Evolutionary conservation across 1,140 invertebrate genomes (phyloP).

Genomic region (Chelonus insularis): DNA sequence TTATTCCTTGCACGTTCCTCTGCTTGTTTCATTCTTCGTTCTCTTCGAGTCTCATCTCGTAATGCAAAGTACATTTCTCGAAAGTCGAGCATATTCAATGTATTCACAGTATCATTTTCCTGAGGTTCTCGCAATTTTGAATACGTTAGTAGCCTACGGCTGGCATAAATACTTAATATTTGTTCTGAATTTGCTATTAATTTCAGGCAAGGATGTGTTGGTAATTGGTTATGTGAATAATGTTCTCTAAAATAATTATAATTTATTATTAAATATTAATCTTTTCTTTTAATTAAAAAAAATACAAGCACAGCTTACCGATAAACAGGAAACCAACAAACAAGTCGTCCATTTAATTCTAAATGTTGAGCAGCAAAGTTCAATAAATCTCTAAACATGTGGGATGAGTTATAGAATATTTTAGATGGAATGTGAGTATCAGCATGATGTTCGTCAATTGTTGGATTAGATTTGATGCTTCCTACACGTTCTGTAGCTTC

Average conservation of each 20-base stretch:
- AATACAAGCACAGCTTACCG: constrained; percentile 60
- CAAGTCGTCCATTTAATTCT: constrained; percentile 74
- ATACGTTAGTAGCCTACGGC: constrained; percentile 83
- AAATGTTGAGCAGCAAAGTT: constrained; percentile 80
- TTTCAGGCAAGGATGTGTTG: constrained; percentile 76
- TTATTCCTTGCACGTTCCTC: constrained; percentile 45
- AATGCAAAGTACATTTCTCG: constrained; percentile 70
- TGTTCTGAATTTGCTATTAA: constrained; percentile 87
- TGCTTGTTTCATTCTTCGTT: constrained; percentile 54
- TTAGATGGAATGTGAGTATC: constrained; percentile 82
- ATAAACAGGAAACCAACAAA: constrained; percentile 91
- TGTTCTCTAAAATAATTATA: constrained; percentile 64
- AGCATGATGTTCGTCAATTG: constrained; percentile 66
- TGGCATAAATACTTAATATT: constrained; percentile 74
- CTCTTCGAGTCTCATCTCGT: constrained; percentile 66
- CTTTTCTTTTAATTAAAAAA: constrained; percentile 7
- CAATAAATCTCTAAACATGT: constrained; percentile 83
- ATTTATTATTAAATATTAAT: constrained; percentile 9
- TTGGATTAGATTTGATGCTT: constrained; percentile 64
- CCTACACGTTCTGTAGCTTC: constrained; percentile 88
- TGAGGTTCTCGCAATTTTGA: constrained; percentile 73
- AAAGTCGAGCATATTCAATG: constrained; percentile 59
- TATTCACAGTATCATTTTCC: constrained; percentile 42
- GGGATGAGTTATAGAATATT: constrained; percentile 78
- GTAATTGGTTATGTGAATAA: constrained; percentile 75